phyloP scores from a whole-genome alignment of 2,797 vertebrate genomes.

The Geotrypetes seraphini region DNA sequence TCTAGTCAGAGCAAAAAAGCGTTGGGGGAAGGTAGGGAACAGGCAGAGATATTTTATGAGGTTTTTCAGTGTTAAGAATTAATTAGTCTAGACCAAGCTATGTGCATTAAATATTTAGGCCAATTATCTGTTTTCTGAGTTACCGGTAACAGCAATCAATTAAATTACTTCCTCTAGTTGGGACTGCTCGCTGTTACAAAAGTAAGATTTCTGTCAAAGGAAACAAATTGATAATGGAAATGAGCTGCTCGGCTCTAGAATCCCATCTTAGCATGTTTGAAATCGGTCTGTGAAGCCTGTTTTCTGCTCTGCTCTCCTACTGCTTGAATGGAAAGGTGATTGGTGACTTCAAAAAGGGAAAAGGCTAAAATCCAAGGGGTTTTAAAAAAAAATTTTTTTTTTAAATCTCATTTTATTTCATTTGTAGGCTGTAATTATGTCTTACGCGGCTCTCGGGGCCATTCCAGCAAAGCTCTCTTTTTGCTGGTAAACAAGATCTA shows the following conservation, averaged over 20 bases:
- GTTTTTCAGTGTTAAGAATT: constrained; percentile 29
- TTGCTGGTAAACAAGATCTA: too few relatives aligned
- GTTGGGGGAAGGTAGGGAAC: not conserved
- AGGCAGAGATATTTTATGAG: too few relatives aligned
- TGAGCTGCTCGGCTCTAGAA: constrained; percentile 31
- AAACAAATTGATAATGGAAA: constrained; percentile 27
- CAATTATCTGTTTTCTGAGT: constrained; percentile 42
- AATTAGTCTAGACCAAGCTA: constrained; percentile 33
- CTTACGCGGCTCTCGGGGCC: too few relatives aligned
- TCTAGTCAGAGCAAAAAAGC: too few relatives aligned
- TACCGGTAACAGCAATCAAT: constrained; percentile 32
- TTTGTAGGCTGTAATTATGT: too few relatives aligned
- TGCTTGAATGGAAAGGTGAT: constrained; percentile 27
- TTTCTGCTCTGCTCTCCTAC: constrained; percentile 13
- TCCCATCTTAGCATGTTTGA: too few relatives aligned
- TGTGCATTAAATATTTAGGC: constrained; percentile 28
- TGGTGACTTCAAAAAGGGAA: constrained; percentile 17
- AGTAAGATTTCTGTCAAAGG: constrained; percentile 2
- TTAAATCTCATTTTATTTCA: too few relatives aligned
- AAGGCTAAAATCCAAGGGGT: not conserved
- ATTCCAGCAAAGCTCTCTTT: too few relatives aligned
- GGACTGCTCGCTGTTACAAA: constrained; percentile 30
- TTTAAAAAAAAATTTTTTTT: too few relatives aligned
- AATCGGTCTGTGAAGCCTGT: constrained; percentile 15
- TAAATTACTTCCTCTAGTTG: constrained; percentile 22